Percentiles rank a stretch among this genome's conserved stretches.
phyloP scores from a whole-genome alignment of 2,888 invertebrate species.

The Kuschelorhynchus macadamiae region DNA sequence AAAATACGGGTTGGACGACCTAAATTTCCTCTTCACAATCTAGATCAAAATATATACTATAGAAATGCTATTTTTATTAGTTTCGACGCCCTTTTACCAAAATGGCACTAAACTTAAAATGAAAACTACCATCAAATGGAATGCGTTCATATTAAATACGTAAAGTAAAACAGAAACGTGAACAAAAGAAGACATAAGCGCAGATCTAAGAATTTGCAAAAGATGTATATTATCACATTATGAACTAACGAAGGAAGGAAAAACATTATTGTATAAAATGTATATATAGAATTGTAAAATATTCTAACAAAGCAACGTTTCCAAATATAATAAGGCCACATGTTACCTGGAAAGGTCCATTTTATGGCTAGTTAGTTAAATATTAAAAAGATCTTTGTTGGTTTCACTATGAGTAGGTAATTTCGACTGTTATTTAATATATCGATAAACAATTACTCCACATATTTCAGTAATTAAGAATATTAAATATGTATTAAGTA shows the following conservation, averaged over 20 bases:
- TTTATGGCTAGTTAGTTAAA: constrained; percentile 1
- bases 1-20: constrained; percentile 12
- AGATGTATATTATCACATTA: constrained; percentile 53
- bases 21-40: constrained; percentile 25
- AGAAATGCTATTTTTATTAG: constrained; percentile 37
- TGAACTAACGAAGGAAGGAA: constrained; percentile 49
- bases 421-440: too few species aligned
- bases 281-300: constrained; percentile 52
- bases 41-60: constrained; percentile 22
- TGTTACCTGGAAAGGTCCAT: constrained; percentile 49
- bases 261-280: constrained; percentile 53
- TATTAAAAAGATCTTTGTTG: too few species aligned
- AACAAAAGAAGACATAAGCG: constrained; percentile 19
- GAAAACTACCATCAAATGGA: constrained; percentile 60
- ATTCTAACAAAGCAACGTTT: constrained; percentile 42
- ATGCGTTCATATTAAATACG: constrained; percentile 55
- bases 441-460: too few species aligned
- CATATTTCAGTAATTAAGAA: too few species aligned
- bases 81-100: constrained; percentile 57
- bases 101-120: constrained; percentile 62
- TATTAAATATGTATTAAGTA: too few species aligned
- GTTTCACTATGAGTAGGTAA: too few species aligned
- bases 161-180: constrained; percentile 26
- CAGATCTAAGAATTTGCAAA: constrained; percentile 36
- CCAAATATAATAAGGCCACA: constrained; percentile 58